Percentiles rank a stretch among this genome's conserved stretches.
Conservation (phyloP, 2,888 invertebrate genomes). For the Acrobasis suavella region DNA sequence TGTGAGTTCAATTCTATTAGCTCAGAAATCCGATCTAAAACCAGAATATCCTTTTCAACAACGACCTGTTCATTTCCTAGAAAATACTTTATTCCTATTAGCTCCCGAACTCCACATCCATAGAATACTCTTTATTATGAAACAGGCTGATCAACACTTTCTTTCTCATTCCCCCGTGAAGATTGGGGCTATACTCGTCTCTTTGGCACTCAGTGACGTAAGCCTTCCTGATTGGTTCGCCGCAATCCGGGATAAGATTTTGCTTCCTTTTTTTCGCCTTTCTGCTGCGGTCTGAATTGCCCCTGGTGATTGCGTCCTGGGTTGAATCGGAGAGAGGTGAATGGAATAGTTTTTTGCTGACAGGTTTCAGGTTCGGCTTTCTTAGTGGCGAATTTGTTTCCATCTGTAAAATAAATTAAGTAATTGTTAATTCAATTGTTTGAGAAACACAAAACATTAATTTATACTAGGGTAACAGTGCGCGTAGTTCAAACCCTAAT, state of each 20-base stretch:
- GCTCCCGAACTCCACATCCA: constrained; percentile 62
- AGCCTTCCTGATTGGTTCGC: constrained; percentile 57
- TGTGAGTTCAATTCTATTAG: too few species aligned
- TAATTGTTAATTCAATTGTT: too few species aligned
- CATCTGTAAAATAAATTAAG: constrained; percentile 54
- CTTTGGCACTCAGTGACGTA: constrained; percentile 60
- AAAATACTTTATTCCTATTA: constrained; percentile 26
- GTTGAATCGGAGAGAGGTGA: constrained; percentile 53
- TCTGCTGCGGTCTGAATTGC: constrained; percentile 37
- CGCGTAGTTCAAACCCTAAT: too few species aligned
- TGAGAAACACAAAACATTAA: constrained; percentile 11
- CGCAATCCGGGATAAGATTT: constrained; percentile 51
- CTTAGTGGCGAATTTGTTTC: constrained; percentile 65
- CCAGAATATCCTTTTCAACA: neutral
- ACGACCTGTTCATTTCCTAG: neutral
- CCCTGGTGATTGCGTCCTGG: constrained; percentile 39
- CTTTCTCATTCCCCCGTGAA: constrained; percentile 57
- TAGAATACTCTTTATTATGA: constrained; percentile 65
- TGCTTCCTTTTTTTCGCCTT: constrained; percentile 60
- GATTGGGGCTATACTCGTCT: constrained; percentile 54
- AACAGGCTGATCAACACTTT: constrained; percentile 62
- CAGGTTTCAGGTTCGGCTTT: constrained; percentile 54
- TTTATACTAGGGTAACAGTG: neutral
- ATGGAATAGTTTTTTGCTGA: constrained; percentile 69
- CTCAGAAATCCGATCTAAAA: neutral